These are phyloP conservation scores for Haliclystus octoradiatus DNA, from an alignment of 30 jellyfish, hydroid and myxozoan genomes.

Conservation along the genomic window DNA sequence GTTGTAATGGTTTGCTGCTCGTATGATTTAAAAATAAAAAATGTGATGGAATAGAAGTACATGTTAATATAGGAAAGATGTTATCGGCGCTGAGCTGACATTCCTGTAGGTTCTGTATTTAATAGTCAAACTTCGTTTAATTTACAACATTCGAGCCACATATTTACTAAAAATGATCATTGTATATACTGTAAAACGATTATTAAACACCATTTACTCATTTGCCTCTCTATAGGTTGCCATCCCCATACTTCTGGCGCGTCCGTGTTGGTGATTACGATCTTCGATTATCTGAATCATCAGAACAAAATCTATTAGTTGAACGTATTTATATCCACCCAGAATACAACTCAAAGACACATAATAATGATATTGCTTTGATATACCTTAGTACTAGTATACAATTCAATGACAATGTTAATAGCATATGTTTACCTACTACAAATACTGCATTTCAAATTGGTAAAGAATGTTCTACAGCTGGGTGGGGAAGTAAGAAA, in stretches of 20 bases:
- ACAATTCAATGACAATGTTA: constrained; percentile 34
- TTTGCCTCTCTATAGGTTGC: constrained; percentile 51
- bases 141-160: no score
- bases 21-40: no score
- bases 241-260: constrained; percentile 35
- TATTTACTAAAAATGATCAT: no score
- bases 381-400: constrained; percentile 28
- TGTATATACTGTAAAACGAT: no score
- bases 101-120: no score
- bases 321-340: constrained; percentile 65
- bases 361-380: constrained; percentile 77
- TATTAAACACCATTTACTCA: no score
- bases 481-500: constrained; percentile 92
- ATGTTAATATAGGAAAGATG: no score
- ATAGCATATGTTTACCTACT: constrained; percentile 53
- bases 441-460: constrained; percentile 7
- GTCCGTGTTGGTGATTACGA: constrained; percentile 65
- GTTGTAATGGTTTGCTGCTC: no score
- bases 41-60: no score
- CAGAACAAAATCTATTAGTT: constrained; percentile 32
- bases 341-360: constrained; percentile 44
- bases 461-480: constrained; percentile 53
- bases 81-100: no score
- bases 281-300: constrained; percentile 23
- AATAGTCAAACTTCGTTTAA: no score